phyloP scores from a whole-genome alignment of 2,888 invertebrate genomes.

The Apantesis nais region DNA sequence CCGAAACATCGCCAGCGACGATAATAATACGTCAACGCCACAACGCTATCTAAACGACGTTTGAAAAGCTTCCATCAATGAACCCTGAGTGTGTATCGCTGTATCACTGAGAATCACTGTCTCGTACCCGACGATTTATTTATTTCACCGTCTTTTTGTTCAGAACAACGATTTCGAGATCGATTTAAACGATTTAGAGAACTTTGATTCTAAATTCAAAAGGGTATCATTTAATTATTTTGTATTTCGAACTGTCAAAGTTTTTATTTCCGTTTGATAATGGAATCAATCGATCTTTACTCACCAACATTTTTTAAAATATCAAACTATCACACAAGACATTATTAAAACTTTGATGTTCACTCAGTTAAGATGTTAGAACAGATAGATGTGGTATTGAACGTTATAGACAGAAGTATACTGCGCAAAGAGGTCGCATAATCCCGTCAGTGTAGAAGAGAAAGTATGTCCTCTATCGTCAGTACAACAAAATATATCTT shows the following conservation, averaged over 20 bases:
- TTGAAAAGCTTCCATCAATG: slow-evolving; percentile 85
- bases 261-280: slow-evolving; percentile 17
- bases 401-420: background rate
- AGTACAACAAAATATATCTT: background rate
- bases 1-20: slow-evolving; percentile 53
- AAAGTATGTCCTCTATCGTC: background rate
- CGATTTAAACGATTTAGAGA: slow-evolving; percentile 21
- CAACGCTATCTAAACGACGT: slow-evolving; percentile 81
- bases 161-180: slow-evolving; percentile 18
- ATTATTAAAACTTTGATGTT: background rate
- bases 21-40: slow-evolving; percentile 83
- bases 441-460: background rate
- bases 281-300: slow-evolving; percentile 7
- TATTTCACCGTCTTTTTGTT: slow-evolving; percentile 23
- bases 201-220: slow-evolving; percentile 20
- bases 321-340: background rate
- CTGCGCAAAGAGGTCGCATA: background rate
- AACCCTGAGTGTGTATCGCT: slow-evolving; percentile 75
- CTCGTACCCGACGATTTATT: slow-evolving; percentile 47
- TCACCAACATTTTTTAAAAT: background rate
- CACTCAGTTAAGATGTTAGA: background rate
- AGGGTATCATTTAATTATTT: slow-evolving; percentile 14
- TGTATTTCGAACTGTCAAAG: slow-evolving; percentile 6
- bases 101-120: slow-evolving; percentile 60
- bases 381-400: background rate